Evolutionary conservation across 1,140 invertebrate genomes (phyloP).

Genomic region (Parapsyche elsis): DNA sequence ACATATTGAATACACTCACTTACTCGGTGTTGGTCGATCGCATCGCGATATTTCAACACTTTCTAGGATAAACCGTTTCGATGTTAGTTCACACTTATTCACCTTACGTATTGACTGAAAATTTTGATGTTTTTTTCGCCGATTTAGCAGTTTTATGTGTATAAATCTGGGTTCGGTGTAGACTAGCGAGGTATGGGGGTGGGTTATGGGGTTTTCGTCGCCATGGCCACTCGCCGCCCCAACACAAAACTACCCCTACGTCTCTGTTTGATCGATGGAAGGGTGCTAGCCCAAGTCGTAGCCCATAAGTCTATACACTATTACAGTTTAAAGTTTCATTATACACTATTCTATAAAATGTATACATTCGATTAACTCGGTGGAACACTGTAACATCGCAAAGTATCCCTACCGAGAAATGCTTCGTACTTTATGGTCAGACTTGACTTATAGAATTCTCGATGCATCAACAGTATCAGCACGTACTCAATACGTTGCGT

Average conservation of each 20-base stretch:
- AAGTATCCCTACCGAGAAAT: no score
- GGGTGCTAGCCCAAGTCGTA: neutral
- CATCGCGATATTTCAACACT: neutral
- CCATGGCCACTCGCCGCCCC: neutral
- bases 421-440: no score
- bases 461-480: no score
- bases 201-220: neutral
- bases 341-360: no score
- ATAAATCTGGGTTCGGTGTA: slow-evolving; percentile 4
- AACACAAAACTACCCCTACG: slow-evolving; percentile 24
- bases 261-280: slow-evolving; percentile 13
- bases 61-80: neutral
- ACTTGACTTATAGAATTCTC: no score
- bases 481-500: no score
- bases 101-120: neutral
- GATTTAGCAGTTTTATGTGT: neutral
- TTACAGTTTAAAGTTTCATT: no score
- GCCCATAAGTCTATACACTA: no score
- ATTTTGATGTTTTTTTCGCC: neutral
- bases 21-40: neutral
- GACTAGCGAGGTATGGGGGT: neutral
- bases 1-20: neutral
- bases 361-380: no score
- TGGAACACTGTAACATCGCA: no score
- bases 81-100: no score